Evolutionary conservation across 2,113 vertebrate genomes (phyloP).

Genomic region (Megaceryle torquata): DNA sequence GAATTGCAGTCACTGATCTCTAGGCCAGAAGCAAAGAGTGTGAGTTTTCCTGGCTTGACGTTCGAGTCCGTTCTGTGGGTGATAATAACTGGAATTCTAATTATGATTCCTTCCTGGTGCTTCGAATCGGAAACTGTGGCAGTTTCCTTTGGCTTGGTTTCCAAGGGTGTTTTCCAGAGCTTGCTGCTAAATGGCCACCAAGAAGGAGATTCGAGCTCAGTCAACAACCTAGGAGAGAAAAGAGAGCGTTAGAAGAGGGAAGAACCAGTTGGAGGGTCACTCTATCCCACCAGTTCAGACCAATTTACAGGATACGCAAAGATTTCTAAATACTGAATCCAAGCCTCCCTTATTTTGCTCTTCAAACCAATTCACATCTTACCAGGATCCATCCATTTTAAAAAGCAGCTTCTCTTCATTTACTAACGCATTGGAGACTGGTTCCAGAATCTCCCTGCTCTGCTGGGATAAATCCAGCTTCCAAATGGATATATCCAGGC

Average conservation of each 20-base stretch:
- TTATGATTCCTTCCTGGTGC: conserved; percentile 72
- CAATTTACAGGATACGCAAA: neutral
- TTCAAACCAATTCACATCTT: neutral
- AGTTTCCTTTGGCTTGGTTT: conserved; percentile 67
- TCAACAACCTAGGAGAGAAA: conserved; percentile 77
- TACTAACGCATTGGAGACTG: fast-evolving
- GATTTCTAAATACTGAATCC: neutral
- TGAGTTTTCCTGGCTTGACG: conserved; percentile 80
- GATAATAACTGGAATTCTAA: conserved; percentile 83
- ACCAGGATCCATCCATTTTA: fast-evolving
- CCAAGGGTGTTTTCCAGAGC: conserved; percentile 78
- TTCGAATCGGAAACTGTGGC: neutral
- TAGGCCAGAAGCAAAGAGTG: conserved; percentile 79
- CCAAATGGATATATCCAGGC: neutral
- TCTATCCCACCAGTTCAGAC: neutral
- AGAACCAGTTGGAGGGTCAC: fast-evolving
- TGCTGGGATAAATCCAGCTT: neutral
- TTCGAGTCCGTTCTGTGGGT: conserved; percentile 73
- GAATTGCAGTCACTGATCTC: conserved; percentile 80
- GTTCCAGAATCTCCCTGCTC: neutral
- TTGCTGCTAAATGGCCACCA: conserved; percentile 94
- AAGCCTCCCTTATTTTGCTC: neutral
- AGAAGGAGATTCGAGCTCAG: conserved; percentile 86
- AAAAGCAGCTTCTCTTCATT: neutral
- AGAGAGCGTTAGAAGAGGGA: neutral